Percentiles rank a stretch among this genome's conserved stretches.
These are phyloP conservation scores for Sparus aurata DNA, from an alignment of 2,797 vertebrate species.

Conservation along the genomic window DNA sequence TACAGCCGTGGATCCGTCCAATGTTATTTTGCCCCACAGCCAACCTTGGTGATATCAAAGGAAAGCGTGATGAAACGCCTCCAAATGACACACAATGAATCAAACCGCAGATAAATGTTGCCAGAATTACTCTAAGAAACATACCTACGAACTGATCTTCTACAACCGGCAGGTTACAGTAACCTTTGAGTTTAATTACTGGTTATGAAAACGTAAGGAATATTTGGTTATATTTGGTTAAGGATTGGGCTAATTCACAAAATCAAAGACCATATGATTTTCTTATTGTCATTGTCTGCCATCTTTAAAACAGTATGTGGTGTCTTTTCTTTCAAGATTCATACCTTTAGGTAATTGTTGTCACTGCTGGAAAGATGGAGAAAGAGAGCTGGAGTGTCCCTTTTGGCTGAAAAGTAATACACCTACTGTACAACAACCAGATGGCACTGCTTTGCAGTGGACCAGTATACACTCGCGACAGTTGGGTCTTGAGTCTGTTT, in stretches of 20 bases:
- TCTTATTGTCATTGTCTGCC: not conserved
- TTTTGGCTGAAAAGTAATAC: no score
- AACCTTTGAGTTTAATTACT: not conserved
- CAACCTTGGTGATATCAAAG: constrained; percentile 68
- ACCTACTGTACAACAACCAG: no score
- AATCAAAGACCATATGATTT: not conserved
- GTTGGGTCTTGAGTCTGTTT: no score
- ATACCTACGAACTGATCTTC: constrained; percentile 33
- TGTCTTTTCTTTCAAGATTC: not conserved
- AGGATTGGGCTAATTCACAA: constrained; percentile 11
- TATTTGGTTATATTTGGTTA: not conserved
- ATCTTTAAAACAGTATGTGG: not conserved
- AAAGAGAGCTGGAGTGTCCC: no score
- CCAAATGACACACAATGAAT: constrained; percentile 70
- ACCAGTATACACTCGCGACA: no score
- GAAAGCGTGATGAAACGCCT: constrained; percentile 64
- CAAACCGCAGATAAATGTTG: constrained; percentile 52
- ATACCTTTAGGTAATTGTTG: no score
- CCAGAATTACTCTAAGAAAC: constrained; percentile 43
- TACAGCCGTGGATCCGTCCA: constrained; percentile 55
- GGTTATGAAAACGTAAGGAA: constrained; percentile 7
- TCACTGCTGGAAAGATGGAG: no score
- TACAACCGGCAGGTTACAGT: constrained; percentile 23
- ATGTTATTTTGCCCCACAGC: constrained; percentile 66
- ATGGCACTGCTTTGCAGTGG: no score